phyloP scores from a whole-genome alignment of 2,888 invertebrate genomes.

The Acanthopleura granulata region DNA sequence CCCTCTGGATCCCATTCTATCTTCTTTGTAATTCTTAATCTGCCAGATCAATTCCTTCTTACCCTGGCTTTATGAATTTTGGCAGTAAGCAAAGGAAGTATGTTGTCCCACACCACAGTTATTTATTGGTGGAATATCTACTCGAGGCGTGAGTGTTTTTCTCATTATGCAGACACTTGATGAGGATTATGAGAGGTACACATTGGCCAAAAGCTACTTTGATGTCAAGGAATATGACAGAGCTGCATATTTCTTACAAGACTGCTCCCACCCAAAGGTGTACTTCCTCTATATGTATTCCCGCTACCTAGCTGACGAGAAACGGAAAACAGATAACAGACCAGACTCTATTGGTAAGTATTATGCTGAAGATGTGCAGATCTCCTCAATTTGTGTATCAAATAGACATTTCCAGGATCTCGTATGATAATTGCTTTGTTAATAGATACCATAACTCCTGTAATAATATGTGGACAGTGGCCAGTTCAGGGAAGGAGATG shows the following conservation, averaged over 20 bases:
- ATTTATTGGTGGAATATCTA: background rate
- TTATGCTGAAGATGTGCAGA: background rate
- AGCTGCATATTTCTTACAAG: conserved; percentile 64
- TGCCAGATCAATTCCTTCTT: background rate
- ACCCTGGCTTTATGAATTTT: conserved; percentile 30
- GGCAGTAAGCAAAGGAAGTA: no score
- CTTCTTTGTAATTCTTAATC: no score
- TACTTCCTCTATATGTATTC: conserved; percentile 89
- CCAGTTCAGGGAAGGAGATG: no score
- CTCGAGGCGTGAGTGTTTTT: background rate
- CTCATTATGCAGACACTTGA: conserved; percentile 58
- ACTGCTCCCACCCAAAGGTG: conserved; percentile 74
- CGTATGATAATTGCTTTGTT: no score
- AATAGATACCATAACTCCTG: no score
- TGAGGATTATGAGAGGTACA: conserved; percentile 81
- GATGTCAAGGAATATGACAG: conserved; percentile 91
- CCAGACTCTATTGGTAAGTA: conserved; percentile 75
- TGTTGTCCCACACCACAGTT: no score
- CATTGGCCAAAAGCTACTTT: conserved; percentile 88
- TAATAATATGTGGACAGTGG: no score
- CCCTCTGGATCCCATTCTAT: no score
- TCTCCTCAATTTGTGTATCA: no score
- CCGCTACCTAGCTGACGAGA: conserved; percentile 89
- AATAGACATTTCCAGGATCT: no score
- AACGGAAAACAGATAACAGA: conserved; percentile 87